These are phyloP conservation scores for Pterostichus niger DNA, from an alignment of 2,888 invertebrate species.

Conservation along the genomic window DNA sequence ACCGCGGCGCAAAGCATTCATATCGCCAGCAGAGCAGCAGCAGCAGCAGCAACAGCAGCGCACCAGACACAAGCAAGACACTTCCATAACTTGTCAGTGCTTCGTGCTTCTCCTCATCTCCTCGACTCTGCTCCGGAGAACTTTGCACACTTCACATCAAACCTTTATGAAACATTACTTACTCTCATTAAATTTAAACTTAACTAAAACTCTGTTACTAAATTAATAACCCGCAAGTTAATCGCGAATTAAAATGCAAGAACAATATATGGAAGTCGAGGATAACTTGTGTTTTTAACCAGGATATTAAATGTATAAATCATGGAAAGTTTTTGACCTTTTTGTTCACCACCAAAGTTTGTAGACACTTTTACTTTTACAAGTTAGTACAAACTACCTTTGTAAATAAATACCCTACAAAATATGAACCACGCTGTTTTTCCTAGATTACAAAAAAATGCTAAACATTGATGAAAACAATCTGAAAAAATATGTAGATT, in stretches of 20 bases:
- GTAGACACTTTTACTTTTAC: slow-evolving; percentile 38
- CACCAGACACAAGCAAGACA: slow-evolving; percentile 37
- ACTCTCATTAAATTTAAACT: slow-evolving; percentile 56
- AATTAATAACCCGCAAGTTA: slow-evolving; percentile 58
- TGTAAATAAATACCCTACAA: neutral
- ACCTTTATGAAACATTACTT: slow-evolving; percentile 59
- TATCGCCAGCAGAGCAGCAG: neutral
- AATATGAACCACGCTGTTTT: too few relatives aligned
- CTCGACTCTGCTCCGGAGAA: neutral
- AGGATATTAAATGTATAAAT: slow-evolving; percentile 48
- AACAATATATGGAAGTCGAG: neutral
- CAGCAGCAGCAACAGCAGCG: too few relatives aligned
- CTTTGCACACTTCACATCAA: slow-evolving; percentile 55
- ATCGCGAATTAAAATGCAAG: slow-evolving; percentile 44
- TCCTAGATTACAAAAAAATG: too few relatives aligned
- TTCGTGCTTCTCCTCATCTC: neutral
- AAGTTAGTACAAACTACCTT: slow-evolving; percentile 10
- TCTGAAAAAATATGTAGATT: too few relatives aligned
- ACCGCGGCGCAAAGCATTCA: slow-evolving; percentile 26
- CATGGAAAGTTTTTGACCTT: slow-evolving; percentile 20
- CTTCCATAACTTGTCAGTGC: slow-evolving; percentile 24
- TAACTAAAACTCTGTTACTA: slow-evolving; percentile 51
- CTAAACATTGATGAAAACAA: too few relatives aligned
- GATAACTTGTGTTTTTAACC: slow-evolving; percentile 18
- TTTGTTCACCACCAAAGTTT: slow-evolving; percentile 28